Conservation (phyloP, 1,140 invertebrate genomes). For the Drosophila jambulina region DNA sequence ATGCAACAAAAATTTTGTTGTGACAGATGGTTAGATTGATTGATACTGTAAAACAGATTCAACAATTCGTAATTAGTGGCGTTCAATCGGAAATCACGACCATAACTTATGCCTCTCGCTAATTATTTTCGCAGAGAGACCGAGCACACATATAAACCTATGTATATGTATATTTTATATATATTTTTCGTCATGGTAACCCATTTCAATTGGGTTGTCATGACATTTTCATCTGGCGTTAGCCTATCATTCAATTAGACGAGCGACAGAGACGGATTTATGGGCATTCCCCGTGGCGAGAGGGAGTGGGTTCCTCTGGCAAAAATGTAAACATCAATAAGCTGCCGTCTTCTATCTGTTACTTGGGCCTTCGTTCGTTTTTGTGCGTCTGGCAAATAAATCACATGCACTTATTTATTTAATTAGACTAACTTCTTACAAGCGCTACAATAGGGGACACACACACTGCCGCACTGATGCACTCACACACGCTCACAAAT, state of each 20-base stretch:
- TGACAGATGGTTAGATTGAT: conserved; percentile 13
- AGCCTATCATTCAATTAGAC: conserved; percentile 53
- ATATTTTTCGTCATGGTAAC: conserved; percentile 13
- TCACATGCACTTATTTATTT: conserved; percentile 83
- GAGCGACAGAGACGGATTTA: conserved; percentile 29
- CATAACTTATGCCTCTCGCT: conserved; percentile 23
- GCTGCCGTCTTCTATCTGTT: conserved; percentile 52
- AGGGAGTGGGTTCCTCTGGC: background rate
- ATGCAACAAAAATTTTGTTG: conserved; percentile 8
- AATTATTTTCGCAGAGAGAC: conserved; percentile 18
- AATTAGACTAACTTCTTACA: conserved; percentile 84
- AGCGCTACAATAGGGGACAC: conserved; percentile 72
- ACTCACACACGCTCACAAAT: conserved; percentile 68
- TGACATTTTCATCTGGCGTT: conserved; percentile 43
- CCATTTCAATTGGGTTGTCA: conserved; percentile 28
- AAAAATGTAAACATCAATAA: conserved; percentile 64
- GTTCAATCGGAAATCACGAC: conserved; percentile 17
- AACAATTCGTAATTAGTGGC: conserved; percentile 21
- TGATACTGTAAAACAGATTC: conserved; percentile 12
- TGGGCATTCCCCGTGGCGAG: background rate
- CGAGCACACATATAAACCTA: background rate
- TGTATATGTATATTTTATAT: background rate
- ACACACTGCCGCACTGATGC: conserved; percentile 22
- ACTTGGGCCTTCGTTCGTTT: conserved; percentile 27
- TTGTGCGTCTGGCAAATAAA: conserved; percentile 71